Evolutionary conservation across 1,140 invertebrate species (phyloP).

Genomic region (Mamestra configurata): DNA sequence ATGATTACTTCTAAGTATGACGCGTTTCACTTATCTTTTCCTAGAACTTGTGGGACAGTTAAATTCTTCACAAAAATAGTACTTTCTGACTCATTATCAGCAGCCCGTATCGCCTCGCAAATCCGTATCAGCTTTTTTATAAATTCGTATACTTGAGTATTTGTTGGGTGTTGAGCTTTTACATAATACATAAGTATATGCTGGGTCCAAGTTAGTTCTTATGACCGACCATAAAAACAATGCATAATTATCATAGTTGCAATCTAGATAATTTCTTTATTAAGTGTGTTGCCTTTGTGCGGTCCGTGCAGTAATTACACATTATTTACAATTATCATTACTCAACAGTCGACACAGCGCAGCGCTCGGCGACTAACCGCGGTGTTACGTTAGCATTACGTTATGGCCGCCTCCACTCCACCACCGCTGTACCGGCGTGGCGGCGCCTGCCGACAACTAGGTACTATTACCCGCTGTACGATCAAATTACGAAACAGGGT

Average conservation of each 20-base stretch:
- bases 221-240: constrained; percentile 24
- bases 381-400: constrained; percentile 54
- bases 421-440: not conserved
- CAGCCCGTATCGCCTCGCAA: too few relatives aligned
- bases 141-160: not conserved
- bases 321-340: constrained; percentile 59
- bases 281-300: constrained; percentile 42
- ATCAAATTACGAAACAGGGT: constrained; percentile 38
- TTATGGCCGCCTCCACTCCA: constrained; percentile 40
- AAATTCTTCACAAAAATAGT: not conserved
- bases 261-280: constrained; percentile 48
- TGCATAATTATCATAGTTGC: constrained; percentile 26
- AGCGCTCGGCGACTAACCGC: constrained; percentile 51
- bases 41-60: not conserved
- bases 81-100: not conserved
- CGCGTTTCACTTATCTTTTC: not conserved
- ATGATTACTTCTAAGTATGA: not conserved
- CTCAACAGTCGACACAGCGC: constrained; percentile 56
- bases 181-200: not conserved
- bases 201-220: not conserved
- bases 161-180: not conserved
- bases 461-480: constrained; percentile 41
- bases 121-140: too few relatives aligned
- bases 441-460: too few relatives aligned
- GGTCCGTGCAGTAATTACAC: constrained; percentile 55